Evolutionary conservation across 2,888 invertebrate genomes (phyloP), one percentile per base, ranked within the genome.

Genomic region (Folsomia candida): DNA sequence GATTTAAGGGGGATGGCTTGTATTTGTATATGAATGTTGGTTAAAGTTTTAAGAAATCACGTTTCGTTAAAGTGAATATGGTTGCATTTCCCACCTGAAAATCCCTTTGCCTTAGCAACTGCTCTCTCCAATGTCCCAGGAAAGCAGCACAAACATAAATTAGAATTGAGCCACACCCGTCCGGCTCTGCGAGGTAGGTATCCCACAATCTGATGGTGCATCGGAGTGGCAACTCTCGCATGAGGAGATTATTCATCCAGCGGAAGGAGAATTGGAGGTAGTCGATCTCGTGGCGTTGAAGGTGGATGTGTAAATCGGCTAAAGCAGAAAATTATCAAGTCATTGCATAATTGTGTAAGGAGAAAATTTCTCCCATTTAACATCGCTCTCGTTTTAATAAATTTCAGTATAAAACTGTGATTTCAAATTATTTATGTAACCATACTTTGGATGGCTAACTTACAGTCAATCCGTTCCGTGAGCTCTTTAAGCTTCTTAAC

Each of bases 71-170:
- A n/a, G n/a, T n/a, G n/a, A 57, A 57, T 9, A 22, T 57, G 14
- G 9, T 20, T 61, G 11, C 37, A 64, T 26, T 14, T 20, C 18
- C 9, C 82, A 91, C 94, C 87, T 98, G 98, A 86, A 99, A 99
- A 84, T 99, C 99, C 80, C 88, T 90, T 85, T 99, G 94, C 76
- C 89, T 86, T 83, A 96, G 88, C 67, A 99, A 86, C 82, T 93
- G 89, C 76, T 91, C 90, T 63, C 96, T 89, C 94, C 97, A 99
- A 81, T 94, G 91, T 18, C 95, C 87, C 9, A 99, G 87, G 84
- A 99, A 99, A 4, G 99, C 97, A n/a, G 98, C 99, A 85, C 98
- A 98, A 0, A 99, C 97, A 84, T 99, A 99, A 22, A 98, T 87
- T 82, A 99, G 98, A 86, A 99, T 98, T 68, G 92, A 90, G 2